phyloP scores from a whole-genome alignment of 2,888 invertebrate genomes.

The Cephalotes varians region DNA sequence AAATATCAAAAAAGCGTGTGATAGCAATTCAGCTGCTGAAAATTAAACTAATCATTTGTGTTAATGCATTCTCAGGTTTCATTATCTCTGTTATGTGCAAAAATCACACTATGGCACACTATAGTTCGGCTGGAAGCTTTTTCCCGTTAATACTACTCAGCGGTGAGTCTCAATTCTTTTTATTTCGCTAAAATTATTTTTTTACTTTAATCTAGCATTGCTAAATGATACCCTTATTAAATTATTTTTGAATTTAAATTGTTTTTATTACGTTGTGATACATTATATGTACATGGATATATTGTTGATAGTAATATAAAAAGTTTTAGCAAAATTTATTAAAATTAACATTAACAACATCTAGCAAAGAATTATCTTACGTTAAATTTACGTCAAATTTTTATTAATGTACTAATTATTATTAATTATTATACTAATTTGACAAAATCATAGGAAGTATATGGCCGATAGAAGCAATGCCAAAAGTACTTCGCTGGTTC shows the following conservation, averaged over 20 bases:
- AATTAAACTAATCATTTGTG: slow-evolving; percentile 18
- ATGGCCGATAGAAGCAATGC: slow-evolving; percentile 92
- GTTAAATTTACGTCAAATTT: slow-evolving; percentile 10
- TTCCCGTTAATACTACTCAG: slow-evolving; percentile 95
- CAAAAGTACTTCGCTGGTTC: slow-evolving; percentile 87
- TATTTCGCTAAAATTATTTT: neutral
- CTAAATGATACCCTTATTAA: neutral
- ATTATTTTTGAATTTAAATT: neutral
- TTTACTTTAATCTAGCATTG: neutral
- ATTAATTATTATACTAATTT: too few relatives aligned
- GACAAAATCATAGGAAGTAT: slow-evolving; percentile 87
- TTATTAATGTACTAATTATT: slow-evolving; percentile 17
- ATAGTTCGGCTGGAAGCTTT: slow-evolving; percentile 94
- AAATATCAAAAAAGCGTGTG: neutral
- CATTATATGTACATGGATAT: neutral
- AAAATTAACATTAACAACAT: neutral
- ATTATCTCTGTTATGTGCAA: slow-evolving; percentile 93
- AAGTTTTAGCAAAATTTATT: neutral
- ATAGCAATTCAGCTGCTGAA: neutral
- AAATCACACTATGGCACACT: slow-evolving; percentile 93
- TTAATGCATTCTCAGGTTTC: slow-evolving; percentile 87
- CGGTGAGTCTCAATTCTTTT: slow-evolving; percentile 87
- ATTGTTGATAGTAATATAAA: neutral
- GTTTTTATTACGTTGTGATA: neutral
- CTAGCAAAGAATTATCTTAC: neutral